Base-by-base conservation (phyloP, 2,888 invertebrate species). In the Lapara coniferarum region DNA sequence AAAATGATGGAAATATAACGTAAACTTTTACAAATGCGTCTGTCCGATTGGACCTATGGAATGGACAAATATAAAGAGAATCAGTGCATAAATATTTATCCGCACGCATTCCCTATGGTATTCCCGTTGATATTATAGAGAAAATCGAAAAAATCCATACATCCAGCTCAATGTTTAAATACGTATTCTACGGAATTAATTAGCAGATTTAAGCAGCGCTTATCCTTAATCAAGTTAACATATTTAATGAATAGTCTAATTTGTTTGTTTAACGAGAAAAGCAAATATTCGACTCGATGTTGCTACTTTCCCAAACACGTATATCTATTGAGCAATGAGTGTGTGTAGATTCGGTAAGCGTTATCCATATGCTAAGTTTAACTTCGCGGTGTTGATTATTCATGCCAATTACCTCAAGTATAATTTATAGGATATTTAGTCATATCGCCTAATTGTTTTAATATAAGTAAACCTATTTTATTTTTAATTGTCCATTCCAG, bases 171-270 rank as follows among this genome's bases (percentile, higher is more conserved):
- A 14, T 52, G 68, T 30, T 67, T 67, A 51, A 25, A 13, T 49
- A 49, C 14, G 49, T 66, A 56, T 66, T 70, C 55, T 49, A 30
- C 25, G 52, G 67, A 55, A 68, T 70, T 68, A 66, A 70, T 70
- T 70, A 70, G 56, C 63, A 68, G 51, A 68, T 70, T 68, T 57
- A 68, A 66, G 69, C 68, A 71, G 69, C 55, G 67, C 70, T 74
- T 72, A 77, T 73, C 73, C 71, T 78, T 80, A 80, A 77, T 77
- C 74, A 76, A 76, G 78, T 80, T 77, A 78, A 75, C 74, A 71
- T 78, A 76, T 76, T 77, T 73, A 73, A 75, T 71, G 76, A 74
- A 80, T 70, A 74, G 77, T 75, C 76, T 80, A 78, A 81, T 83
- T 81, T 78, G 79, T 78, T 74, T 53, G 69, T 25, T 72, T 81